These are phyloP conservation scores for Biston stratarius DNA, from an alignment of 2,888 invertebrate species.

Conservation along the genomic window DNA sequence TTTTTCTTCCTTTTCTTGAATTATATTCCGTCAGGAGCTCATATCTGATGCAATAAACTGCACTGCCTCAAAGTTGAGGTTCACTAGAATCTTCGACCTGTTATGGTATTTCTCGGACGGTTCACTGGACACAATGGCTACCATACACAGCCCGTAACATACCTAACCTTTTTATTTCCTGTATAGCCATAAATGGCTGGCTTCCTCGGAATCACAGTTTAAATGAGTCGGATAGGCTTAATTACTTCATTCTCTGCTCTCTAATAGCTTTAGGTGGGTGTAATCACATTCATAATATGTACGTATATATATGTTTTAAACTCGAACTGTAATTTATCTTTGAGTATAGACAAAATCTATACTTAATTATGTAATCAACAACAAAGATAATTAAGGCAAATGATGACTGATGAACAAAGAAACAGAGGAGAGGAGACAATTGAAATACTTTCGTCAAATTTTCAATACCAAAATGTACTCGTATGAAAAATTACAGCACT, in stretches of 20 bases:
- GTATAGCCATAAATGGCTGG: slow-evolving; percentile 35
- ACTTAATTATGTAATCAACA: background rate
- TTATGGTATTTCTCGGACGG: slow-evolving; percentile 36
- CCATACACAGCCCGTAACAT: slow-evolving; percentile 31
- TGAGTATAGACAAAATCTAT: background rate
- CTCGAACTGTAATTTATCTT: slow-evolving; percentile 6
- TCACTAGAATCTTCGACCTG: slow-evolving; percentile 26
- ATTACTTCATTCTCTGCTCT: slow-evolving; percentile 41
- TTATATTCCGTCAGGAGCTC: background rate
- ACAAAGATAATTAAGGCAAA: background rate
- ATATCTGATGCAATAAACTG: background rate
- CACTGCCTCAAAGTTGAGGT: background rate
- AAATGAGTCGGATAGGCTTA: slow-evolving; percentile 34
- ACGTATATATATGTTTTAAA: background rate
- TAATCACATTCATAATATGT: slow-evolving; percentile 20
- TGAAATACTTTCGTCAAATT: no score
- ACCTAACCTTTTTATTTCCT: slow-evolving; percentile 40
- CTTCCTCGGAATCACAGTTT: slow-evolving; percentile 36
- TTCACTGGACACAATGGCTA: slow-evolving; percentile 42
- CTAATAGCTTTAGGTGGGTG: slow-evolving; percentile 31
- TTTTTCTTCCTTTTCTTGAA: no score
- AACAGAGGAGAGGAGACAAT: no score
- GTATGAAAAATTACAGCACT: no score
- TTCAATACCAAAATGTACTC: no score
- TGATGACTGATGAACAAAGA: background rate